A percentile compares a stretch with the other conserved stretches of the same genome.
Evolutionary conservation across 2,113 vertebrate genomes (phyloP).

Genomic region (Rhinopomastus cyanomelas): DNA sequence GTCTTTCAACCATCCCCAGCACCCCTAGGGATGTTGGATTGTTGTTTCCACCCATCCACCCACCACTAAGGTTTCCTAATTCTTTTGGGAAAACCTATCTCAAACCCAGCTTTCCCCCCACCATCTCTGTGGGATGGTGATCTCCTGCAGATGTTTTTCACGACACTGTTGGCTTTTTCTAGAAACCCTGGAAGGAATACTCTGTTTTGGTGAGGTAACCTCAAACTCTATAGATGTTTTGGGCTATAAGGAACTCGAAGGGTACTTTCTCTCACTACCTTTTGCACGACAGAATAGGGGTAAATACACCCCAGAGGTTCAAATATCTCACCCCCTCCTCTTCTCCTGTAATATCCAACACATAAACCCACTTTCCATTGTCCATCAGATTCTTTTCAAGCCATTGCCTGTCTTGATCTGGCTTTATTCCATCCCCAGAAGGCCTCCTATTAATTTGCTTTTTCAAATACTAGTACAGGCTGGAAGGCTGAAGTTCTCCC

Average conservation of each 20-base stretch:
- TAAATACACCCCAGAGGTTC: not conserved
- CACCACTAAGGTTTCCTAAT: not conserved
- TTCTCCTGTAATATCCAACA: not conserved
- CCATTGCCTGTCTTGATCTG: not conserved
- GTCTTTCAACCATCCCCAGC: not conserved
- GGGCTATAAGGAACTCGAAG: not conserved
- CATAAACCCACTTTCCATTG: conserved; percentile 6
- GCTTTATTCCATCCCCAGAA: conserved; percentile 22
- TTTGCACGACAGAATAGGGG: not conserved
- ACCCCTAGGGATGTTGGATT: not conserved
- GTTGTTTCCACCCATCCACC: not conserved
- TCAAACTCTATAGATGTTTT: not conserved
- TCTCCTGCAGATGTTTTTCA: not conserved
- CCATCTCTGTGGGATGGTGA: not conserved
- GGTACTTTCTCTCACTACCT: not conserved
- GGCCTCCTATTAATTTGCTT: conserved; percentile 14
- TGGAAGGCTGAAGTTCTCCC: not conserved
- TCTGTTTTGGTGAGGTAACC: not conserved
- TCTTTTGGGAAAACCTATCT: not conserved
- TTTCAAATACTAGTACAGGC: not conserved
- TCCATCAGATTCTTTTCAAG: conserved; percentile 1
- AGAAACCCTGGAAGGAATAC: not conserved
- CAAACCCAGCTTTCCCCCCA: not conserved
- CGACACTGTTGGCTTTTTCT: not conserved
- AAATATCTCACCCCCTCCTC: not conserved